Base-by-base conservation (phyloP, 2,888 invertebrate species). In the Meteorus colon region DNA sequence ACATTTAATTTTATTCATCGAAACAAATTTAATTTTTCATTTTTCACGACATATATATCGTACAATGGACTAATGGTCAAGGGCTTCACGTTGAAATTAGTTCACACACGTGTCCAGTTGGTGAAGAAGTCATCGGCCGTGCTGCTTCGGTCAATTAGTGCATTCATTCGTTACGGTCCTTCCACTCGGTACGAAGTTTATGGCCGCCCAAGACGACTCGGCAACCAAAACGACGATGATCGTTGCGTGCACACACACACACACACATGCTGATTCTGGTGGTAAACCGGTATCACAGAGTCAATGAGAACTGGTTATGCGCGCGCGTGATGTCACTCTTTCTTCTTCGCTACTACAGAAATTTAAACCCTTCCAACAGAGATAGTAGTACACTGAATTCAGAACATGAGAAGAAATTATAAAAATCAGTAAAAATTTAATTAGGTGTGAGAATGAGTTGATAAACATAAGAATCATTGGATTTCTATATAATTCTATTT, bases 271-370 rank as follows among this genome's bases (percentile, higher is more conserved):
- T 41, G 12, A 29, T 71, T 74, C 74, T 76, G 75, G 60, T 77
- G 60, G 71, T 66, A 82, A 84, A 82, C 85, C 82, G 83, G 85
- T 85, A 85, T 82, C 6, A 14, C 73, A 78, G 79, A 82, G 79
- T 82, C 84, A 84, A 84, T 83, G 84, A 81, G 81, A 84, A 85
- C 84, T 81, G 84, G 83, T 84, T 82, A 41, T 78, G 80, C 77
- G 81, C 81, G 29, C 79, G 81, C 77, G 81, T 82, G 82, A 84
- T 83, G 84, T 85, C 84, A 84, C 82, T 85, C 81, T 83, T 81
- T 81, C 77, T 51, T 74, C 19, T 59, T 65, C 74, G 27, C 51
- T 24, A 29, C 48, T 10, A 62, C 31, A n/a, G 14, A 62, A 62
- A 62, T 31, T 6, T 34, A n/a, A 19, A 31, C 16, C 4, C 67